Evolutionary conservation across 2,113 vertebrate species (phyloP).

Genomic region (Morone chrysops): DNA sequence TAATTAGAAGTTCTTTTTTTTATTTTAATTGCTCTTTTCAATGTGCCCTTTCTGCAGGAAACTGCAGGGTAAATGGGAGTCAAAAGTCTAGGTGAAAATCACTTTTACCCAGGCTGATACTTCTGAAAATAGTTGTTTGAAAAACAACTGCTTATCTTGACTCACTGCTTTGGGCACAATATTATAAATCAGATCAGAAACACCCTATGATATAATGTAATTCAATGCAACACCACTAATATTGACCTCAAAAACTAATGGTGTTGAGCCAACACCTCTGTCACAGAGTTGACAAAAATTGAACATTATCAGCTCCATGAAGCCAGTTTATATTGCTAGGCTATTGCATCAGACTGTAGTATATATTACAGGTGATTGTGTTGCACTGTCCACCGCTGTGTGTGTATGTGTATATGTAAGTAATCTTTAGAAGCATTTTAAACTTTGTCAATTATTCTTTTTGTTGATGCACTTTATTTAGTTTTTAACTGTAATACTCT

Average conservation of each 20-base stretch:
- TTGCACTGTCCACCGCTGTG: neutral
- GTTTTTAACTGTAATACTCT: neutral
- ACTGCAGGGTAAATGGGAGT: too few relatives aligned
- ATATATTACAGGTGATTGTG: conserved; percentile 21
- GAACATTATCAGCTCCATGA: conserved; percentile 1
- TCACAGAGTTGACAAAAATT: conserved; percentile 12
- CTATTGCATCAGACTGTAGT: conserved; percentile 32
- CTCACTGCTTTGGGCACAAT: neutral
- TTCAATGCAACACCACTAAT: neutral
- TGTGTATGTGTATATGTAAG: neutral
- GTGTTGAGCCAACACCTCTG: neutral
- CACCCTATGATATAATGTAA: neutral
- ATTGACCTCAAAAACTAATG: neutral
- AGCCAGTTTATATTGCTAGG: neutral
- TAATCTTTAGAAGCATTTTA: neutral
- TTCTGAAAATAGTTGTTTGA: neutral
- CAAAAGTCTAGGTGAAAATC: neutral
- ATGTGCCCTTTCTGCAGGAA: neutral
- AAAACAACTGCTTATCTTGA: neutral
- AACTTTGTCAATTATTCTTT: neutral
- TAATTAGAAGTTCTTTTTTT: neutral
- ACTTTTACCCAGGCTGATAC: neutral
- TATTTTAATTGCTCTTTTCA: neutral
- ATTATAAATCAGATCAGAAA: neutral
- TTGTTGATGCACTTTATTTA: neutral